Evolutionary conservation across 2,888 invertebrate species (phyloP).

Genomic region (Trissolcus brochymenae): DNA sequence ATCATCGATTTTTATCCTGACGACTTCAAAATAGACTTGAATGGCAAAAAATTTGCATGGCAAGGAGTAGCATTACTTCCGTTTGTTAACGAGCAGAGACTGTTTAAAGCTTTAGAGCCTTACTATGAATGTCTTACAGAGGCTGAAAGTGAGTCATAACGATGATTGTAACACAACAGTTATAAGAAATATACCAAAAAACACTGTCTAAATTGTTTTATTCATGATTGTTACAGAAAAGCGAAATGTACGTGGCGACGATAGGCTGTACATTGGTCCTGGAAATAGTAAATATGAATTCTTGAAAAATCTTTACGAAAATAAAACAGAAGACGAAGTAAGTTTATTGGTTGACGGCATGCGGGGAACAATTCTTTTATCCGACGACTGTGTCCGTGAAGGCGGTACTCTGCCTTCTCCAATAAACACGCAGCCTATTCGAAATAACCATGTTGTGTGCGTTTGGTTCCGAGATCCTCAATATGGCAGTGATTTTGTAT

Average conservation of each 20-base stretch:
- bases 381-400: constrained; percentile 83
- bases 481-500: constrained; percentile 85
- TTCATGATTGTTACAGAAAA: constrained; percentile 76
- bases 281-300: constrained; percentile 84
- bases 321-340: constrained; percentile 78
- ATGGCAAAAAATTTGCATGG: constrained; percentile 99
- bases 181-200: background rate
- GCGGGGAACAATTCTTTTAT: constrained; percentile 86
- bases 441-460: constrained; percentile 76
- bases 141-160: constrained; percentile 83
- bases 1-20: constrained; percentile 99
- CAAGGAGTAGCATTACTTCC: constrained; percentile 98
- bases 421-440: constrained; percentile 82
- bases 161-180: background rate
- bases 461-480: constrained; percentile 86
- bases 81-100: constrained; percentile 95
- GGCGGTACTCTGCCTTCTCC: constrained; percentile 85
- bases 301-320: constrained; percentile 83
- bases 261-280: constrained; percentile 90
- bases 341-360: constrained; percentile 87
- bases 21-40: constrained; percentile 98
- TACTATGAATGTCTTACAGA: constrained; percentile 88
- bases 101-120: constrained; percentile 88
- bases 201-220: background rate
- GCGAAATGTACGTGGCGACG: constrained; percentile 92